These are phyloP conservation scores for Clarias pachynema DNA, from an alignment of 2,797 vertebrate species.

Conservation along the genomic window DNA sequence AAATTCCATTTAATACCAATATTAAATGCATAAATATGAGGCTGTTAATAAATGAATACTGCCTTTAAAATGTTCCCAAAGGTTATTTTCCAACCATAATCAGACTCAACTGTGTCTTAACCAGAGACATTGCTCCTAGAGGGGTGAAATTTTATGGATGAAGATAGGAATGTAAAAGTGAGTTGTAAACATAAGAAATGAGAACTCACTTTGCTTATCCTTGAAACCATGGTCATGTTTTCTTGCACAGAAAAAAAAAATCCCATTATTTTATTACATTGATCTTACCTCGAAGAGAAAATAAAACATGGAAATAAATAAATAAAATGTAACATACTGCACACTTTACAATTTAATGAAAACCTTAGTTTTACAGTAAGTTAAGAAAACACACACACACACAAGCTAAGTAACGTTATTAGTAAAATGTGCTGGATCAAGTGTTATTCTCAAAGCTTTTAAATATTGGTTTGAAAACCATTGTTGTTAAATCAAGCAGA, in stretches of 20 bases:
- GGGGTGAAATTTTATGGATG: background rate
- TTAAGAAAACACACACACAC: too few relatives aligned
- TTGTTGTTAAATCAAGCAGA: background rate
- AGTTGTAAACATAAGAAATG: background rate
- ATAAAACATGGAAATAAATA: background rate
- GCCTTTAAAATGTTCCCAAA: background rate
- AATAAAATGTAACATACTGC: background rate
- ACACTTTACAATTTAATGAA: background rate
- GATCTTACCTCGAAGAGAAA: background rate
- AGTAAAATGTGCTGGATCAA: background rate
- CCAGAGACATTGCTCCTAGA: background rate
- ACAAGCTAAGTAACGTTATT: background rate
- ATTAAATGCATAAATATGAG: slow-evolving; percentile 15
- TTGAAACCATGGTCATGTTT: background rate
- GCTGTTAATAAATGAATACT: slow-evolving; percentile 5
- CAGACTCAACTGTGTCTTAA: background rate
- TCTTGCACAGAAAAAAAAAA: background rate
- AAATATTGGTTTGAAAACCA: background rate
- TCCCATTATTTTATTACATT: background rate
- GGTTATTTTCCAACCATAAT: background rate
- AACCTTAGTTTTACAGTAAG: background rate
- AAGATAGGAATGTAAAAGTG: slow-evolving; percentile 4
- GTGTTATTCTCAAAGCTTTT: background rate
- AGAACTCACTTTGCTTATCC: background rate
- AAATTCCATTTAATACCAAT: background rate